Evolutionary conservation across 2,113 vertebrate genomes (phyloP).

Genomic region (Glaucidium brasilianum): DNA sequence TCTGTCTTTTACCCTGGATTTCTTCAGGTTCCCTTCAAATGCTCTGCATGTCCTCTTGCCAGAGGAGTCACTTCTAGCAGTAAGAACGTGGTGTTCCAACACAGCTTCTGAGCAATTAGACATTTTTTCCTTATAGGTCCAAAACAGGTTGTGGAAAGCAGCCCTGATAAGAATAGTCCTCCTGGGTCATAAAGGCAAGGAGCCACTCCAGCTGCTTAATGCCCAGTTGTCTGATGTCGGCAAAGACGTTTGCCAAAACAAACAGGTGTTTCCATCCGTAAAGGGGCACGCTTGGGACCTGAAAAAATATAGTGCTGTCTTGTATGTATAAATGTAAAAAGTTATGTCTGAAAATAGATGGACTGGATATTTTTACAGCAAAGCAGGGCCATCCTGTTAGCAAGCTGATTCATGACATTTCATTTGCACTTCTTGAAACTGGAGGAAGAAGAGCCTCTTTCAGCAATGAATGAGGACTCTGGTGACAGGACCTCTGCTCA

Average conservation of each 20-base stretch:
- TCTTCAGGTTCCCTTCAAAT: not conserved
- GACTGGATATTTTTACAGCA: constrained; percentile 22
- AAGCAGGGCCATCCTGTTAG: not conserved
- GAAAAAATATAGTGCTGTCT: not conserved
- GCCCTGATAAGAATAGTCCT: constrained; percentile 24
- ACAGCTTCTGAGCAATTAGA: not conserved
- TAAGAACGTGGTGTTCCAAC: not conserved
- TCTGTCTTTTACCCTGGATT: not conserved
- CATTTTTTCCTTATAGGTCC: not conserved
- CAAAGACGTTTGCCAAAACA: constrained; percentile 28
- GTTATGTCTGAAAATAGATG: constrained; percentile 36
- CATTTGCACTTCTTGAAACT: not conserved
- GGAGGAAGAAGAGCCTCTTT: not conserved
- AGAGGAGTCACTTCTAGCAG: not conserved
- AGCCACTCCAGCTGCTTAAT: not conserved
- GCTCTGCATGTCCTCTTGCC: not conserved
- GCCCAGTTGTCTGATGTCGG: constrained; percentile 16
- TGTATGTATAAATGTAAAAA: constrained; percentile 20
- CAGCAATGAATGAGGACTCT: not conserved
- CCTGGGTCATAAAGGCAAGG: constrained; percentile 22
- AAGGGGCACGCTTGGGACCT: not conserved
- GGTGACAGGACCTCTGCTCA: not conserved
- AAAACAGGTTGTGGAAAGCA: not conserved
- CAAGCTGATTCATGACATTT: not conserved
- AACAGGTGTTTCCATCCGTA: constrained; percentile 33